Conservation (phyloP, 2,888 invertebrate genomes). For the Azorinus chamasolen region DNA sequence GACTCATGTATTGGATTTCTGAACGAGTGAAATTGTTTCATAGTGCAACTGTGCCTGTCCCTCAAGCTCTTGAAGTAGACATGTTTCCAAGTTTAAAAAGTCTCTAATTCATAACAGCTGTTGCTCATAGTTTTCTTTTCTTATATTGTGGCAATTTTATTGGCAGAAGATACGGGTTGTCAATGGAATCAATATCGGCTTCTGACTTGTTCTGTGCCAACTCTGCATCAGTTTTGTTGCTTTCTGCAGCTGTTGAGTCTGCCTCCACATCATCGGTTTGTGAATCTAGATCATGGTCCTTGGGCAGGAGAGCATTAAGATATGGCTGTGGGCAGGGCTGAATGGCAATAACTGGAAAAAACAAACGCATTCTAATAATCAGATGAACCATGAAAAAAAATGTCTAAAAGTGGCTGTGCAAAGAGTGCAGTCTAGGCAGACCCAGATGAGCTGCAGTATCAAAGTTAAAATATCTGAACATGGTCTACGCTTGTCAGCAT, state of each 20-base stretch:
- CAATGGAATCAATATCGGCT: conserved; percentile 88
- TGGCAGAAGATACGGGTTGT: conserved; percentile 91
- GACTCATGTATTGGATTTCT: no score
- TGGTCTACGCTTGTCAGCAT: no score
- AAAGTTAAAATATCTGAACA: no score
- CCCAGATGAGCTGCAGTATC: no score
- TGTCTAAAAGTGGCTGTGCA: no score
- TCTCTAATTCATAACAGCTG: not conserved
- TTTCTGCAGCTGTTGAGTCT: conserved; percentile 27
- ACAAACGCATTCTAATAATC: conserved; percentile 16
- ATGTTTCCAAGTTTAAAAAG: no score
- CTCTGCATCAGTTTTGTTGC: conserved; percentile 2
- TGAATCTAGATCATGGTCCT: conserved; percentile 96
- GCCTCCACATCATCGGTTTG: conserved; percentile 88
- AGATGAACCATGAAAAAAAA: no score
- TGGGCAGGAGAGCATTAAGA: conserved; percentile 94
- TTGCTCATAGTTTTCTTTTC: conserved; percentile 38
- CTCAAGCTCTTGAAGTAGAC: no score
- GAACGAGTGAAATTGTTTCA: no score
- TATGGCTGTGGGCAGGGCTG: conserved; percentile 93
- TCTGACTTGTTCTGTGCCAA: conserved; percentile 32
- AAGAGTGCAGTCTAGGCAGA: no score
- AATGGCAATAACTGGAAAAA: conserved; percentile 93
- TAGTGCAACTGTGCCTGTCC: no score
- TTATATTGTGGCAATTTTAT: conserved; percentile 86